Conservation (phyloP, 2,888 invertebrate genomes). For the Deilephila porcellus region DNA sequence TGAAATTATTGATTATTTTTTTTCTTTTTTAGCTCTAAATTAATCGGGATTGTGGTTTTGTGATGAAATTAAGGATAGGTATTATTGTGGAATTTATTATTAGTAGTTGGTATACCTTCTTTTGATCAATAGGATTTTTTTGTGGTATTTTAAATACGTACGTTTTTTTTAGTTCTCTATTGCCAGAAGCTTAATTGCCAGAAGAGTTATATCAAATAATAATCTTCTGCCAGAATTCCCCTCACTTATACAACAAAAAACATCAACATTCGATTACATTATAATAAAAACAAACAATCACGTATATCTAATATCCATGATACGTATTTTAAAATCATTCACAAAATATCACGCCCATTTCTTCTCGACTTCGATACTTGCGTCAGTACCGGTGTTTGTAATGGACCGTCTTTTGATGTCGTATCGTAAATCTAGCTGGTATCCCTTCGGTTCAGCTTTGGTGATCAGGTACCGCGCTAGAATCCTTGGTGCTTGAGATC, state of each 20-base stretch:
- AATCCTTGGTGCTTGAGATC: slow-evolving; percentile 52
- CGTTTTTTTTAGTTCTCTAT: too few species aligned
- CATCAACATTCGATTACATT: too few species aligned
- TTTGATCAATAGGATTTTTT: too few species aligned
- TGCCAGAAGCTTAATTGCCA: too few species aligned
- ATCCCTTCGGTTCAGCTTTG: slow-evolving; percentile 51
- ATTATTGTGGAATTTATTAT: background rate
- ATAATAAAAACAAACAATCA: too few species aligned
- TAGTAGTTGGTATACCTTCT: too few species aligned
- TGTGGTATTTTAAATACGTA: too few species aligned
- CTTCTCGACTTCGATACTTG: slow-evolving; percentile 11
- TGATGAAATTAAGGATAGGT: background rate
- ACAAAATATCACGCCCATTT: slow-evolving; percentile 6
- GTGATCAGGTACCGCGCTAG: slow-evolving; percentile 55
- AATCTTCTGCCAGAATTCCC: too few species aligned
- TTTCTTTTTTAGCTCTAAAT: background rate
- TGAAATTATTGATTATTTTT: slow-evolving; percentile 18
- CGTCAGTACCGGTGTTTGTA: background rate
- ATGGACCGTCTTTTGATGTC: slow-evolving; percentile 31
- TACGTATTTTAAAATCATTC: background rate
- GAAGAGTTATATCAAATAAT: too few species aligned
- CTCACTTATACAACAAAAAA: too few species aligned
- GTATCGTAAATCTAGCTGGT: slow-evolving; percentile 53
- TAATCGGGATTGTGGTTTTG: background rate
- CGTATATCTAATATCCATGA: too few species aligned